A percentile compares a stretch with the other conserved stretches of the same genome.
phyloP scores from a whole-genome alignment of 1,140 invertebrate species.

The Euura lappo region DNA sequence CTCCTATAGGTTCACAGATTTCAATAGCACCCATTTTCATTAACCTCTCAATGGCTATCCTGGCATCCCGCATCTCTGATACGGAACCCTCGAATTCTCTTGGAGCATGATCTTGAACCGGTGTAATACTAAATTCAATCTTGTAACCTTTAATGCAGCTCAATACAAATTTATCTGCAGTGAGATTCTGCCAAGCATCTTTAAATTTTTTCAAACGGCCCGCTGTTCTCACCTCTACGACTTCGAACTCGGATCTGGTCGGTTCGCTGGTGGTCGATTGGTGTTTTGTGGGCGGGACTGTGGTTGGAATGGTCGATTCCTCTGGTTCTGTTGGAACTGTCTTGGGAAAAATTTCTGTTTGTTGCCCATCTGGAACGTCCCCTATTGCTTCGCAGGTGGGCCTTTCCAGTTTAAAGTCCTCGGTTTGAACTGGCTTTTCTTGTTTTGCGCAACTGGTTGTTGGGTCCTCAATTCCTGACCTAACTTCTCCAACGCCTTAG shows the following conservation, averaged over 20 bases:
- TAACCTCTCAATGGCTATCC: slow-evolving; percentile 13
- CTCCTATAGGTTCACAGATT: background rate
- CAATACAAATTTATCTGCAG: slow-evolving; percentile 17
- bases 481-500: slow-evolving; percentile 12
- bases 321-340: slow-evolving; percentile 15
- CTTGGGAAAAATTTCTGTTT: slow-evolving; percentile 10
- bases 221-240: background rate
- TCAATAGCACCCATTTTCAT: slow-evolving; percentile 13
- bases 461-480: background rate
- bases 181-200: slow-evolving; percentile 19
- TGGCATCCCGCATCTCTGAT: background rate
- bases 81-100: background rate
- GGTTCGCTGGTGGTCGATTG: background rate
- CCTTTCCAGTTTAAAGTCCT: background rate
- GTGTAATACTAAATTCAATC: slow-evolving; percentile 14
- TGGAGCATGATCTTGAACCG: background rate
- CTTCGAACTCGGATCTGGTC: background rate
- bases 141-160: slow-evolving; percentile 18
- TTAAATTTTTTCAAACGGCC: slow-evolving; percentile 21
- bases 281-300: slow-evolving; percentile 4
- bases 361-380: background rate
- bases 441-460: background rate
- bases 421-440: background rate
- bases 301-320: background rate
- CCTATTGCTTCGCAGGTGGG: slow-evolving; percentile 6